Evolutionary conservation across 1,140 invertebrate species (phyloP), one percentile per base, ranked within the genome.

Genomic region (Trialeurodes vaporariorum): DNA sequence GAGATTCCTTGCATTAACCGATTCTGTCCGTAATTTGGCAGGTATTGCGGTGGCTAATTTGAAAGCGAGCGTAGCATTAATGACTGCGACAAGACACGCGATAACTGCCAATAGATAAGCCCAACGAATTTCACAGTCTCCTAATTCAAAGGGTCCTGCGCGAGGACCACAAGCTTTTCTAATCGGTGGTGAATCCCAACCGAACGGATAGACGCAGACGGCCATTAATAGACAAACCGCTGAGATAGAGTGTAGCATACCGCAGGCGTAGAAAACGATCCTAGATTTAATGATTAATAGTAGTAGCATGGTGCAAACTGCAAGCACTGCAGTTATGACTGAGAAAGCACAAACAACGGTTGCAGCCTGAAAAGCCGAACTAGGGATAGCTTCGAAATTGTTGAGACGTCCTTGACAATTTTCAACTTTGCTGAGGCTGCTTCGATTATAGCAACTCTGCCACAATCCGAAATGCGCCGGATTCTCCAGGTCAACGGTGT

Each of bases 231-330:
- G 87, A 72, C 85, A 90, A 21, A 89, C 75, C 21, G 91, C 92
- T 94, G 80, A 1, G 83, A 96, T 81, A 12, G 94, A 81, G 79
- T 98, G 95, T 80, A 97, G 84, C 91, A 92, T 94, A 27, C 89
- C 94, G 76, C 93, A 96, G 64, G 96, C 85, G 75, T 92, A 87
- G 77, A 95, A 96, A 13, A 97, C 94, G 12, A 90, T 94, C 1
- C 91, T 93, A n/a, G 92, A 89, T 73, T 91, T 91, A 77, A 93
- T 90, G 78, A 98, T 94, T 79, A 96, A 92, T 80, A 98, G 96
- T 70, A 98, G 85, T 25, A 97, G 80, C 84, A 98, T 89, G 61
- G 89, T 86, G 76, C 87, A 89, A 69, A 97, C 90, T 27, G 91
- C 90, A 69, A 96, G 77, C 64, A 95, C 79, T 63, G 93, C 89